Evolutionary conservation across 2,797 vertebrate genomes (phyloP).

Genomic region (Miichthys miiuy): DNA sequence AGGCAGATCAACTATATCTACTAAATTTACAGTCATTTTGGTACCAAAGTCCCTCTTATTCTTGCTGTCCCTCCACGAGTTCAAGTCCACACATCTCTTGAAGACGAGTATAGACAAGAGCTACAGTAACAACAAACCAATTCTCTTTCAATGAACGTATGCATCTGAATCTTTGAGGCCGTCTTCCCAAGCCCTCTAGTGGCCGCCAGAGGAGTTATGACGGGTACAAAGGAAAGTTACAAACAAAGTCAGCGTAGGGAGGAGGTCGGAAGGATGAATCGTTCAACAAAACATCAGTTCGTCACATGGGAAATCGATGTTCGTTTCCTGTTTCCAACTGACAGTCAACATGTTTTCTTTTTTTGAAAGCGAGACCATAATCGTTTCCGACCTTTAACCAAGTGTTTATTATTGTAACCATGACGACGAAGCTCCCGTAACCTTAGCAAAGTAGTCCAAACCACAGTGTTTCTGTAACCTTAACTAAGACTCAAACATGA

Average conservation of each 20-base stretch:
- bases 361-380: neutral
- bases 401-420: neutral
- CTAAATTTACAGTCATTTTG: neutral
- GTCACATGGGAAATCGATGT: neutral
- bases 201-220: neutral
- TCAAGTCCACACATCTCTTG: neutral
- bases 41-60: too few relatives aligned
- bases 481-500: neutral
- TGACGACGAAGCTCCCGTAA: neutral
- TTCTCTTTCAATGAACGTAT: too few relatives aligned
- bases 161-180: neutral
- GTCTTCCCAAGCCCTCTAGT: neutral
- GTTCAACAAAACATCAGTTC: conserved; percentile 1
- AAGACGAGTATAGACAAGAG: neutral
- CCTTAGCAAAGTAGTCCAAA: neutral
- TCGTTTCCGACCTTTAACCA: neutral
- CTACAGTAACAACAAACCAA: neutral
- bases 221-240: too few relatives aligned
- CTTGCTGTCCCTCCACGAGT: too few relatives aligned
- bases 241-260: neutral
- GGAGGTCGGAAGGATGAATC: neutral
- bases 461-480: neutral
- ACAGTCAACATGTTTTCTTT: neutral
- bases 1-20: neutral
- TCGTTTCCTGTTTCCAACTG: neutral